Evolutionary conservation across 2,113 vertebrate species (phyloP), one percentile per base, ranked within the genome.

Genomic region (Lagopus leucura): DNA sequence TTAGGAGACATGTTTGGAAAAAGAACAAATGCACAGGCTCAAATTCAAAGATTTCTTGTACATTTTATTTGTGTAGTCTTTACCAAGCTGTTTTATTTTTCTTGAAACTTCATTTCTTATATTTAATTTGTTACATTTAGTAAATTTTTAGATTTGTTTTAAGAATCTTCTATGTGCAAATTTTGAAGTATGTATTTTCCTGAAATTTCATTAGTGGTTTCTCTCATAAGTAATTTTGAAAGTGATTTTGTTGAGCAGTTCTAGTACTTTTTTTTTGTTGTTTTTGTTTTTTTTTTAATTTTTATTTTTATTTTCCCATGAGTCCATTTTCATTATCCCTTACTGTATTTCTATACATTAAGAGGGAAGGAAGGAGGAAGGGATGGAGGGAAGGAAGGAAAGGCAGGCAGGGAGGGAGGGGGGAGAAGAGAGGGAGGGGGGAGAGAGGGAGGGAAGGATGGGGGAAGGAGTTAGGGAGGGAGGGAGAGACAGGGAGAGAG

Each of bases 271-370:
- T 30, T 55, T 34, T 30, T 74, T 20, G 80, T 71, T 97, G 96
- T 95, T 36, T 38, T 38, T 36, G 34, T 38, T 38, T 38, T 8
- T 38, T 38, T 38, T 36, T 36, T 36, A 36, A 36, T 36, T 52
- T n/a, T n/a, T n/a, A n/a, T 25, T 54, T n/a, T 30, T 76, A 18
- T 86, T 71, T 97, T 96, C 94, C 94, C 11, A 95, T 96, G 93
- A 88, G 77, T 88, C 60, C 40, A 21, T 36, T 78, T 88, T 81
- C 61, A 83, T 83, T 96, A 64, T 78, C 86, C 43, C 92, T 95
- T 92, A 91, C 94, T 96, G 82, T 93, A 95, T 95, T 96, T 95
- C 71, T 93, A 93, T 86, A 92, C 91, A 40, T 73, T 94, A 50
- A 12, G 24, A 27, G 24, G 48, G 13, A 25, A 25, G 48, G 8